Conservation (phyloP, 2,888 invertebrate genomes). For the Muscina levida region DNA sequence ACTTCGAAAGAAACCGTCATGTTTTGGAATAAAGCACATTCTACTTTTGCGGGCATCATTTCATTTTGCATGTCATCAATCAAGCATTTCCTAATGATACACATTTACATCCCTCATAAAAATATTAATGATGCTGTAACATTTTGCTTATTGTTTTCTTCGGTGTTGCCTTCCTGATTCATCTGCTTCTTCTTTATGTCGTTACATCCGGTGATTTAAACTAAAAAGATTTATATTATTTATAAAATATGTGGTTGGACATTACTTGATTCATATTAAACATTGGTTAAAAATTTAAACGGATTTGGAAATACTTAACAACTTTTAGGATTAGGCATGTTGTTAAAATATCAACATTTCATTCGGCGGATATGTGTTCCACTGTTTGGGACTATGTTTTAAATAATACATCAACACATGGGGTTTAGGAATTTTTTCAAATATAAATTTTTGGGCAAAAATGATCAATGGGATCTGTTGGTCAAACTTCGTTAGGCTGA, state of each 20-base stretch:
- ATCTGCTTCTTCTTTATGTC: slow-evolving; percentile 9
- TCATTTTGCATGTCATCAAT: slow-evolving; percentile 65
- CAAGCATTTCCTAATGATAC: slow-evolving; percentile 66
- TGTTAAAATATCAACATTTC: too few species aligned
- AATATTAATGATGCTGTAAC: slow-evolving; percentile 51
- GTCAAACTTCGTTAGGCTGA: too few species aligned
- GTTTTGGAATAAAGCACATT: slow-evolving; percentile 48
- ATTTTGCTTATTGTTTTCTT: neutral
- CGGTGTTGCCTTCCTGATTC: neutral
- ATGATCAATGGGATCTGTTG: too few species aligned
- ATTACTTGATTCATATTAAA: too few species aligned
- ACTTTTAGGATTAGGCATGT: too few species aligned
- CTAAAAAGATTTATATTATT: slow-evolving; percentile 52
- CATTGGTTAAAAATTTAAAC: too few species aligned
- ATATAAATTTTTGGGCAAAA: too few species aligned
- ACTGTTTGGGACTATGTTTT: too few species aligned
- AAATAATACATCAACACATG: too few species aligned
- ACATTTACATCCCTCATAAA: slow-evolving; percentile 55
- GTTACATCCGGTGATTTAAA: slow-evolving; percentile 51
- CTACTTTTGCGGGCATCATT: slow-evolving; percentile 52
- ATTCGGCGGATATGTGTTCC: too few species aligned
- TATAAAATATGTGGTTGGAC: neutral
- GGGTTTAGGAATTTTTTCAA: too few species aligned
- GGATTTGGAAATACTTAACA: too few species aligned
- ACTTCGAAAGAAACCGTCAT: neutral